phyloP scores from a whole-genome alignment of 2,797 vertebrate genomes.

The Sebastes steindachneri region DNA sequence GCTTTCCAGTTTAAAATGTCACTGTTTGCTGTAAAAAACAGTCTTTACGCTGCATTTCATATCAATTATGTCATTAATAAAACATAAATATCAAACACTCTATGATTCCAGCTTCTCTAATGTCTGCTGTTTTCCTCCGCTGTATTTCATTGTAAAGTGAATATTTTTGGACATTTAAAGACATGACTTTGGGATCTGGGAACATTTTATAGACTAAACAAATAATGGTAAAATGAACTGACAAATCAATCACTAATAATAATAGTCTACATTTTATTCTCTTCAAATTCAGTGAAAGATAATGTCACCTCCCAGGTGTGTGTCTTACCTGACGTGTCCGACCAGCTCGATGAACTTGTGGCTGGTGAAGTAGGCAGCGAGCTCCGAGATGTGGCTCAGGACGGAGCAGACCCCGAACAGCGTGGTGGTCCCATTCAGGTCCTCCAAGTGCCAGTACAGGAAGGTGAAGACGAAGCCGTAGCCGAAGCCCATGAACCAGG shows the following conservation, averaged over 20 bases:
- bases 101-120: too few relatives aligned
- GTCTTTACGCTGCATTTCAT: too few relatives aligned
- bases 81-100: too few relatives aligned
- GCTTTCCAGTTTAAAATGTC: too few relatives aligned
- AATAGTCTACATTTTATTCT: not conserved
- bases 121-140: too few relatives aligned
- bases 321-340: slow-evolving; percentile 92
- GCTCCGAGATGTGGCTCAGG: slow-evolving; percentile 93
- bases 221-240: not conserved
- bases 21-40: too few relatives aligned
- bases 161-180: not conserved
- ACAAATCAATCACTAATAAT: not conserved
- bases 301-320: too few relatives aligned
- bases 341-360: slow-evolving; percentile 97
- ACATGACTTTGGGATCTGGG: not conserved
- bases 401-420: slow-evolving; percentile 96
- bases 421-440: slow-evolving; percentile 93
- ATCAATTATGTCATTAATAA: too few relatives aligned
- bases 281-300: not conserved
- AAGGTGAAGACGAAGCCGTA: slow-evolving; percentile 99
- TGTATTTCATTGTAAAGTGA: not conserved
- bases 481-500: slow-evolving; percentile 99
- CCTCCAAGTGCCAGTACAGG: slow-evolving; percentile 97
- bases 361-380: slow-evolving; percentile 96
- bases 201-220: not conserved